phyloP scores from a whole-genome alignment of 2,113 vertebrate species.

The Ochotona curzoniae region DNA sequence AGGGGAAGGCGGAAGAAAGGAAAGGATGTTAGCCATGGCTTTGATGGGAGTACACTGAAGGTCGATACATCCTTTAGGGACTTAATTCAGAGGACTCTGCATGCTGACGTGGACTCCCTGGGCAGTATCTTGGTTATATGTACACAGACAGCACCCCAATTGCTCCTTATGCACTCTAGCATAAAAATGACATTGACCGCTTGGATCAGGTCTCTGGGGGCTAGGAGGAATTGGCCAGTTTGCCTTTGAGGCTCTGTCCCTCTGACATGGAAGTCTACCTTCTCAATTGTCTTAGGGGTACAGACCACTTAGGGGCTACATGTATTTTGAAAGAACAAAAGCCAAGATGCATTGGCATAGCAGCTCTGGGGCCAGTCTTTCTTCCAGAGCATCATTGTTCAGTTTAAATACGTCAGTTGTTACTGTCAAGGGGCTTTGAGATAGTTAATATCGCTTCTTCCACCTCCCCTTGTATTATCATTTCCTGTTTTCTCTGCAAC shows the following conservation, averaged over 20 bases:
- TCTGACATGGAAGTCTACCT: no score
- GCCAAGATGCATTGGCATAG: not conserved
- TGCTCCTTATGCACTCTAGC: not conserved
- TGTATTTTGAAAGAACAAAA: not conserved
- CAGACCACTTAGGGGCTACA: no score
- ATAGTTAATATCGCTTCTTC: not conserved
- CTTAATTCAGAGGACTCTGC: not conserved
- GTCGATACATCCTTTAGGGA: not conserved
- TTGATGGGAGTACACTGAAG: not conserved
- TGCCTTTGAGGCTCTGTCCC: no score
- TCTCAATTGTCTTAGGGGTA: no score
- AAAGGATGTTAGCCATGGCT: not conserved
- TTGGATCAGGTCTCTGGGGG: no score
- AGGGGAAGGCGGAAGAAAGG: not conserved
- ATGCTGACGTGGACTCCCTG: not conserved
- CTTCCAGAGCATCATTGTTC: not conserved
- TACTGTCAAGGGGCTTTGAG: not conserved
- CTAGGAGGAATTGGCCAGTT: no score
- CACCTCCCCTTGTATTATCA: not conserved
- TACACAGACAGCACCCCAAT: not conserved
- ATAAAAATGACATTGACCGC: not conserved
- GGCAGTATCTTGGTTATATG: not conserved
- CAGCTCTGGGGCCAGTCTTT: not conserved
- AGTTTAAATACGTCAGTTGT: not conserved
- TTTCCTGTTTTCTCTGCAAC: slow-evolving; percentile 42